Conservation (phyloP, 2,113 vertebrate genomes). For the Cyanocitta stelleri region DNA sequence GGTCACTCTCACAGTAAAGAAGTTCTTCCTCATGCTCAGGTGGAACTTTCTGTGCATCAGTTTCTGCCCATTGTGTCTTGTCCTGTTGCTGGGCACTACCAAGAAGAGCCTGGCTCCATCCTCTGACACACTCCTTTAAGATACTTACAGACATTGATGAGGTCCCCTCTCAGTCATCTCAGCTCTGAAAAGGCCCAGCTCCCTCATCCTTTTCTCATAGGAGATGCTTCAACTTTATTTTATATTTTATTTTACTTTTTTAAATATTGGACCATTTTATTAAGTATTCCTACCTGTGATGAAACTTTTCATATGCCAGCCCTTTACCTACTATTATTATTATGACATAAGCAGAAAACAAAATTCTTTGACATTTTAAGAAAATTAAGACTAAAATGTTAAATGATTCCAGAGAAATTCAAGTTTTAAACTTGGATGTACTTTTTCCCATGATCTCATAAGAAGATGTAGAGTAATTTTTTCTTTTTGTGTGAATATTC, state of each 20-base stretch:
- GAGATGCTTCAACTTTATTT: not conserved
- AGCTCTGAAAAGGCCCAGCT: not conserved
- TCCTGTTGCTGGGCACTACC: not conserved
- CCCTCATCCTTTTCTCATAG: not conserved
- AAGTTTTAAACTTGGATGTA: not conserved
- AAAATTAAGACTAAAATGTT: not conserved
- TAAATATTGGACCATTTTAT: not conserved
- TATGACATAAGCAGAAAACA: not conserved
- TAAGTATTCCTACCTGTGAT: not conserved
- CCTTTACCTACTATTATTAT: not conserved
- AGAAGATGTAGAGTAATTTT: not conserved
- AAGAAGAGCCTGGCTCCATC: not conserved
- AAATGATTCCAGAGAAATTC: not conserved
- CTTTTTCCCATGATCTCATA: not conserved
- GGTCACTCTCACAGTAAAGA: not conserved
- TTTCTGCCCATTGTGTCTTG: not conserved
- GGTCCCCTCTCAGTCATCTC: not conserved
- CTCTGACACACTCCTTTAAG: not conserved
- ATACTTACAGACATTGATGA: too few species aligned
- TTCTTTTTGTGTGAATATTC: not conserved
- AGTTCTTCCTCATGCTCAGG: not conserved
- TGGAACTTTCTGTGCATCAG: not conserved
- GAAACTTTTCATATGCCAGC: not conserved
- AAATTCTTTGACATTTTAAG: not conserved
- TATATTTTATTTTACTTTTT: not conserved